Evolutionary conservation across 2,888 invertebrate species (phyloP).

Genomic region (Oegoconia quadripuncta): DNA sequence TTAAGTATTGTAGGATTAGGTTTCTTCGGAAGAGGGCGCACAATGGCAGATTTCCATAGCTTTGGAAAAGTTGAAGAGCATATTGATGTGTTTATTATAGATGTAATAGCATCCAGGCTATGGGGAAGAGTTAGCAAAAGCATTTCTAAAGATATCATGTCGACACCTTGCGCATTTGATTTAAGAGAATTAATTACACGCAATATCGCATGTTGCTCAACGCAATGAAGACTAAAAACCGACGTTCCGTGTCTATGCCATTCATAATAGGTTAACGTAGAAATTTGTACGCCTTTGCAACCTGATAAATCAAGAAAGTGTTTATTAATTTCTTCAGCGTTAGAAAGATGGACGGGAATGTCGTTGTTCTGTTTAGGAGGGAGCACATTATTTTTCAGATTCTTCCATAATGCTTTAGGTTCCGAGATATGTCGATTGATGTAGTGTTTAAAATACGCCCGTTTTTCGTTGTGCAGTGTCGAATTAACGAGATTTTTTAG

Average conservation of each 20-base stretch:
- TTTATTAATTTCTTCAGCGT: conserved; percentile 10
- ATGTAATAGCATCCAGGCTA: conserved; percentile 8
- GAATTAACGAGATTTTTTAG: conserved; percentile 8
- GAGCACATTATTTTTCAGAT: too few relatives aligned
- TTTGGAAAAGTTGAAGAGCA: conserved; percentile 15
- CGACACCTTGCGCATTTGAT: conserved; percentile 14
- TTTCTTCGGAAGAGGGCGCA: too few relatives aligned
- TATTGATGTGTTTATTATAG: conserved; percentile 8
- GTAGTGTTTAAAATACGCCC: conserved; percentile 11
- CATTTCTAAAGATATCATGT: conserved; percentile 13
- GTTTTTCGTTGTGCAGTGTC: conserved; percentile 8
- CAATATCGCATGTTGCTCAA: conserved; percentile 1
- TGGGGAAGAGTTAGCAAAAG: conserved; percentile 8
- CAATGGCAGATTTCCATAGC: too few relatives aligned
- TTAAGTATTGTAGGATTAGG: too few relatives aligned
- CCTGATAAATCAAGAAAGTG: conserved; percentile 14
- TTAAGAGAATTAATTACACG: conserved; percentile 12
- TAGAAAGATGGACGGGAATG: conserved; percentile 9
- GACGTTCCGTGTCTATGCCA: conserved; percentile 1
- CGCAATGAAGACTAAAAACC: conserved; percentile 9
- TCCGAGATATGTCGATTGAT: conserved; percentile 12
- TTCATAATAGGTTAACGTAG: conserved; percentile 9
- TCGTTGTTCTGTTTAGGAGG: conserved; percentile 1
- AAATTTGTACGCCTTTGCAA: background rate
- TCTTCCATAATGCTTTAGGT: conserved; percentile 14